A percentile compares a stretch with the other conserved stretches of the same genome.
Evolutionary conservation across 1,140 invertebrate species (phyloP).

Genomic region (Triops longicaudatus): DNA sequence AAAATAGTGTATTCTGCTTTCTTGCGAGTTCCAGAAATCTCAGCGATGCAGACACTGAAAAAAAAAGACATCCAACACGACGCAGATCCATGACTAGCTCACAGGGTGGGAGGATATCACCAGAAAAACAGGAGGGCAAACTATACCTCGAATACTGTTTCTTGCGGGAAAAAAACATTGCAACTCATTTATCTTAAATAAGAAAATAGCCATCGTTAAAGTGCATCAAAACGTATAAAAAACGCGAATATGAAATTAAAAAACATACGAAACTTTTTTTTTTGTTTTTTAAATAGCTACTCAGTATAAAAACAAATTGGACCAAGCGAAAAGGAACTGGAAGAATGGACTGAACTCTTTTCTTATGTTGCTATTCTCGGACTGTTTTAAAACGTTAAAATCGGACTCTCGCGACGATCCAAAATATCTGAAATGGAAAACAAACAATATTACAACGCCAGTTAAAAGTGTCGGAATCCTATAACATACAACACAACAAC

Average conservation of each 20-base stretch:
- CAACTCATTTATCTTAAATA: slow-evolving; percentile 18
- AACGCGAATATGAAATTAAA: background rate
- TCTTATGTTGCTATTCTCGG: background rate
- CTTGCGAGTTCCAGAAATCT: background rate
- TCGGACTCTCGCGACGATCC: slow-evolving; percentile 75
- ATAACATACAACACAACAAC: too few species aligned
- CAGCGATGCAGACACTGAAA: background rate
- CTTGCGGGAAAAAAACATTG: background rate
- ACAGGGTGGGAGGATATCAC: background rate
- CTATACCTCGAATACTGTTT: background rate
- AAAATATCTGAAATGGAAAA: slow-evolving; percentile 59
- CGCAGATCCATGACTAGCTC: background rate
- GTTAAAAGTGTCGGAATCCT: too few species aligned
- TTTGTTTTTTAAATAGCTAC: background rate
- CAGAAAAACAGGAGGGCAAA: background rate
- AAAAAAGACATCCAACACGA: background rate
- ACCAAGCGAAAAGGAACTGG: background rate
- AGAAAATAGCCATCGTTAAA: slow-evolving; percentile 20
- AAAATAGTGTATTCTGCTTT: slow-evolving; percentile 8
- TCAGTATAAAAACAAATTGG: background rate
- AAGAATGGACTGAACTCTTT: background rate
- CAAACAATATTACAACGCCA: too few species aligned
- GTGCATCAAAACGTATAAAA: slow-evolving; percentile 18
- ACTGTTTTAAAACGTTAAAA: slow-evolving; percentile 66
- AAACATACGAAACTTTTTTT: background rate